Conservation (phyloP, 2,113 vertebrate genomes). For the Cinclus mexicanus region DNA sequence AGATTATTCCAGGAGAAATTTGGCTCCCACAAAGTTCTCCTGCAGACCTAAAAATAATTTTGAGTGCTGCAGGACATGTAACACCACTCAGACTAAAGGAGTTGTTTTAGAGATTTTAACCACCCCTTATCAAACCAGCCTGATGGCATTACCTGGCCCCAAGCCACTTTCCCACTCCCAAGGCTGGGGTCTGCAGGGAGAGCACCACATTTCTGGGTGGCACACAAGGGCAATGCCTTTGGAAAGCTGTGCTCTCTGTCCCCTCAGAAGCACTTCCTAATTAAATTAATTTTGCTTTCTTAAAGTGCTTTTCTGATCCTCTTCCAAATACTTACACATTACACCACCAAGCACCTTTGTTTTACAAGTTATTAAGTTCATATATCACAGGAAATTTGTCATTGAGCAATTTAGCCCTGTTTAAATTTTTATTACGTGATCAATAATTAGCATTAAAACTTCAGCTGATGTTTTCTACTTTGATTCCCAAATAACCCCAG, state of each 20-base stretch:
- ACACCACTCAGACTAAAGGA: neutral
- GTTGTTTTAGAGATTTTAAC: neutral
- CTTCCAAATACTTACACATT: neutral
- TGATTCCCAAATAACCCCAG: neutral
- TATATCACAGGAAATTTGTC: neutral
- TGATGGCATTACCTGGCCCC: neutral
- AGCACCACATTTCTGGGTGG: neutral
- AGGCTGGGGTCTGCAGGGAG: neutral
- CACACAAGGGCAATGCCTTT: neutral
- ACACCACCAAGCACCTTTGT: neutral
- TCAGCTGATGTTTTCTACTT: neutral
- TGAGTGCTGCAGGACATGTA: neutral
- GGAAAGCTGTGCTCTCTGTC: neutral
- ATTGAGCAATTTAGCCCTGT: neutral
- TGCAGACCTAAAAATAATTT: conserved; percentile 10
- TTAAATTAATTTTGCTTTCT: neutral
- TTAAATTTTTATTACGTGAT: neutral
- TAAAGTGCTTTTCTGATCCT: neutral
- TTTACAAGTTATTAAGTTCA: neutral
- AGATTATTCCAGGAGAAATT: conserved; percentile 37
- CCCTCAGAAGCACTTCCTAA: neutral
- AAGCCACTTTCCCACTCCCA: neutral
- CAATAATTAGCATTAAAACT: neutral
- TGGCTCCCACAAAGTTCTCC: conserved; percentile 3
- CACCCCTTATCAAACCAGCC: neutral